Base-by-base conservation (phyloP, 2,113 vertebrate species). In the Castor canadensis region DNA sequence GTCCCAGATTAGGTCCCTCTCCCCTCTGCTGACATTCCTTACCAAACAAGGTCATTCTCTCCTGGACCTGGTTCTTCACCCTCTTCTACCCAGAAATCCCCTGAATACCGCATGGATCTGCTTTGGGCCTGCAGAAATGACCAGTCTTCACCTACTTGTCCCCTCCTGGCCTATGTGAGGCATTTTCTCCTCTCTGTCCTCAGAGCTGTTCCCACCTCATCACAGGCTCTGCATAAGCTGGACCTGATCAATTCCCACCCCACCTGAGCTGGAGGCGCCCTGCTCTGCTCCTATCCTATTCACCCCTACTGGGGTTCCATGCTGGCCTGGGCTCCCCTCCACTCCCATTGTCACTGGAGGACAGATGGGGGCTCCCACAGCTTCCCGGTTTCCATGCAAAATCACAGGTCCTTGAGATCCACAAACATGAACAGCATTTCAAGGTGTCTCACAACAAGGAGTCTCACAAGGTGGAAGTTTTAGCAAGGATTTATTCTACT, bases 21-120 rank as follows among this genome's bases (percentile, higher is more conserved):
- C 32, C 24, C 12, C 58, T 19, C 81, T 47, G 13, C 15, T 43
- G 43, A 28, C 13, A 17, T 5, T 5, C 30, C 43, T 71, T 19
- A 17, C 60, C 52, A 54, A 16, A 79, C 52, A 45, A 92, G 22
- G 66, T 77, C 66, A 5, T 56, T 84, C 89, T 82, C 6, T 47
- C 4, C 43, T 12, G 35, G n/a, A 30, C 62, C 30, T 22, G n/a
- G 28, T 22, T 69, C 64, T 77, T 52, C 40, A 43, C 26, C 35
- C 64, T 9, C 0, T 32, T 6, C 64, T 20, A 1, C 45, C 49
- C 64, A 28, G n/a, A 40, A n/a, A 11, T 11, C 28, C 16, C 7
- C 17, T n/a, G 40, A 52, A 49, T 7, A 4, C 1, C 0, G 0
- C 3, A 19, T 49, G 72, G 79, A 3, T 72, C 66, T 62, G 49